phyloP scores from a whole-genome alignment of 2,888 invertebrate genomes.

The Balanococcus diminutus region DNA sequence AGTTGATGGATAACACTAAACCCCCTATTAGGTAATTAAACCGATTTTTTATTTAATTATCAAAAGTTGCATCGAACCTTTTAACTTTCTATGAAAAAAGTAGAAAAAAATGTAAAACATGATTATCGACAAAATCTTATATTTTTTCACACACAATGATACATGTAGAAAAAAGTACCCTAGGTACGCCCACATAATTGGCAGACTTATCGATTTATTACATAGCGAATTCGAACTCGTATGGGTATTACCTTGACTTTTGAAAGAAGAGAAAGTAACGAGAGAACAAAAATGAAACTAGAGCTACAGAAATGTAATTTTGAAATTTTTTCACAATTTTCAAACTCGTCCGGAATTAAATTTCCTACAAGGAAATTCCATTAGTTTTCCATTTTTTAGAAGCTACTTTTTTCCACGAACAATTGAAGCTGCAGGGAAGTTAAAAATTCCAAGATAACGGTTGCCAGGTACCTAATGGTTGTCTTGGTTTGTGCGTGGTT shows the following conservation, averaged over 20 bases:
- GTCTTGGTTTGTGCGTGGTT: neutral
- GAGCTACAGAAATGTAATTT: neutral
- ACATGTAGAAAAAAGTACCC: neutral
- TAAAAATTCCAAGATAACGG: neutral
- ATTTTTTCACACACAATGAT: neutral
- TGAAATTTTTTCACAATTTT: neutral
- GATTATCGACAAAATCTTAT: neutral
- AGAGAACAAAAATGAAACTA: neutral
- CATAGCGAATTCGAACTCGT: neutral
- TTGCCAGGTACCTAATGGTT: neutral
- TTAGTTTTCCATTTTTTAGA: constrained; percentile 5
- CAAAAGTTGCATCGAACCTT: neutral
- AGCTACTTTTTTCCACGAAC: neutral
- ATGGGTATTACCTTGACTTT: constrained; percentile 19
- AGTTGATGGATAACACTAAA: neutral
- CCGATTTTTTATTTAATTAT: neutral
- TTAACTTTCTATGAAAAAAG: neutral
- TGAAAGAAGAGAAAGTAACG: neutral
- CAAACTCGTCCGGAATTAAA: neutral
- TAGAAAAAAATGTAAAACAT: neutral
- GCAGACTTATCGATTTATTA: neutral
- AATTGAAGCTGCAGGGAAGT: neutral
- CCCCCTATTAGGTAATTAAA: neutral
- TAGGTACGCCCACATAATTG: neutral
- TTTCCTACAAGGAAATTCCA: constrained; percentile 18